Base-by-base conservation (phyloP, 2,888 invertebrate genomes). In the Drosophila phalerata region DNA sequence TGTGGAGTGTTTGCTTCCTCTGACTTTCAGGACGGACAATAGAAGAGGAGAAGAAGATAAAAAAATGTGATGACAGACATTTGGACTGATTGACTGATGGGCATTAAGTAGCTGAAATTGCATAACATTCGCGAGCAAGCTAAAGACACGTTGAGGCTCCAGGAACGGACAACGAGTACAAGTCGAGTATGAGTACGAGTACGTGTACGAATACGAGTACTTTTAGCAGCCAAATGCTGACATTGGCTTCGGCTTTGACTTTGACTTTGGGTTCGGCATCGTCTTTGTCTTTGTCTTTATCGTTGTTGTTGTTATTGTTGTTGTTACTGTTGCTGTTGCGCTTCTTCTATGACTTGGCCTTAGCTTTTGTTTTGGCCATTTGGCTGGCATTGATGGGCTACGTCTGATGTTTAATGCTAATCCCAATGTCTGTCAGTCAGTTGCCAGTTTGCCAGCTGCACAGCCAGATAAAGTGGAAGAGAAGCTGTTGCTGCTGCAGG, bases 31-130 rank as follows among this genome's bases (percentile, higher is more conserved):
- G 17, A 43, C 22, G 19, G 11, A 22, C 19, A 22, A n/a, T 2
- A 15, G 8, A 11, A 43, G 22, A 19, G n/a, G 11, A n/a, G 15
- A n/a, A 42, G 11, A 1, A 38, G 51, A 45, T 58, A 63, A 79
- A 70, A 66, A 75, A 69, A 77, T 81, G 87, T 62, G 87, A 75
- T 84, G 89, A 88, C 85, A 88, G 87, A 78, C 87, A 88, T 87
- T 76, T 71, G 67, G 82, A 56, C 73, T 79, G 87, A 88, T 87
- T 84, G 87, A 88, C 89, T 88, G 89, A 84, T 88, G 84, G 87
- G 79, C 84, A 73, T 84, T 88, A 88, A 84, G 83, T 88, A 84
- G 88, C 83, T 88, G 40, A 80, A 84, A 88, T 84, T 88, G 83
- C 83, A 84, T 82, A 82, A 87, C 83, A 85, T 82, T 72, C 69